These are phyloP conservation scores for Rhinopomastus cyanomelas DNA, from an alignment of 2,113 vertebrate species.

Conservation along the genomic window DNA sequence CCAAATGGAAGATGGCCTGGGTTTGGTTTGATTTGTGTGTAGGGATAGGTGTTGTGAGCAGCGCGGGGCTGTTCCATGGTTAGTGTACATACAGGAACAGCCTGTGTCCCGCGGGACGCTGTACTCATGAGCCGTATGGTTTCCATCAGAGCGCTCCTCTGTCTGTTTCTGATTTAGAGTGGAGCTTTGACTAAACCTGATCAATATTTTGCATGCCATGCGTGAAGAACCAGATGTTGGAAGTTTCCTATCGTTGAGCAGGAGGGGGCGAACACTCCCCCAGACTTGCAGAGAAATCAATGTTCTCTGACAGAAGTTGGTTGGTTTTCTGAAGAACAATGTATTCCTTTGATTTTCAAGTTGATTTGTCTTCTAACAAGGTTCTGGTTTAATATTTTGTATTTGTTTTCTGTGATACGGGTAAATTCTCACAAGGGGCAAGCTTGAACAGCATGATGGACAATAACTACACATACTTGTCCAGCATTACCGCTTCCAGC, in stretches of 20 bases:
- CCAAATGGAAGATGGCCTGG: fast-evolving
- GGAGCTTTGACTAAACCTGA: slow-evolving; percentile 84
- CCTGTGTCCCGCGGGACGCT: slow-evolving; percentile 17
- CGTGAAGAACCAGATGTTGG: slow-evolving; percentile 95
- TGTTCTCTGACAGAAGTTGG: slow-evolving; percentile 80
- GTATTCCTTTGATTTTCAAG: slow-evolving; percentile 66
- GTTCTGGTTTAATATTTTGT: slow-evolving; percentile 61
- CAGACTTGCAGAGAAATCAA: slow-evolving; percentile 87
- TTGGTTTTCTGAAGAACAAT: slow-evolving; percentile 73
- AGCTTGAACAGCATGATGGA: slow-evolving; percentile 23
- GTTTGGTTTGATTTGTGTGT: neutral
- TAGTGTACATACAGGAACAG: neutral
- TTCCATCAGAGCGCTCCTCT: slow-evolving; percentile 73
- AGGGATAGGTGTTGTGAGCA: neutral
- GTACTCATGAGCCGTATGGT: slow-evolving; percentile 66
- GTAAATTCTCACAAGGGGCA: slow-evolving; percentile 23
- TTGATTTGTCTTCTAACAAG: slow-evolving; percentile 73
- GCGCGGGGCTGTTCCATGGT: fast-evolving
- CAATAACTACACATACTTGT: slow-evolving; percentile 1
- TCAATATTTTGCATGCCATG: slow-evolving; percentile 96
- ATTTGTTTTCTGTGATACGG: slow-evolving; percentile 41
- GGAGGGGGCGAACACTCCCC: slow-evolving; percentile 73
- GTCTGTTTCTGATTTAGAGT: slow-evolving; percentile 75
- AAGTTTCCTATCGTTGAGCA: slow-evolving; percentile 85
- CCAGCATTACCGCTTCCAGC: neutral